These are phyloP conservation scores for Diploptera punctata DNA, from an alignment of 2,888 invertebrate species.

Conservation along the genomic window DNA sequence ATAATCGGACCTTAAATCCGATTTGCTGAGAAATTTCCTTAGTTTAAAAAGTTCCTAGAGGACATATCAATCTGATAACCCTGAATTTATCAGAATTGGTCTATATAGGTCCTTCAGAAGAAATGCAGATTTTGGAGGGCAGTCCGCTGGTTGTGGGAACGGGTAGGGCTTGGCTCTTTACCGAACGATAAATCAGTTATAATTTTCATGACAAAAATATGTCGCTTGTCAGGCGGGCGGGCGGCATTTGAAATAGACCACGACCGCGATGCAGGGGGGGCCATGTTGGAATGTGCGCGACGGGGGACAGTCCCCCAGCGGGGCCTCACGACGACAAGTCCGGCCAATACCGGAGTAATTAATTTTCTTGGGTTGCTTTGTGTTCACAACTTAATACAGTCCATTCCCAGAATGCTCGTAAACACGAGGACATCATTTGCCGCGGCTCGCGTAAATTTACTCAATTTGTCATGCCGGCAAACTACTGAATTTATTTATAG, in stretches of 20 bases:
- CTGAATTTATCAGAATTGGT: no score
- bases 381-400: constrained; percentile 11
- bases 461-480: not conserved
- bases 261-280: constrained; percentile 8
- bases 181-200: no score
- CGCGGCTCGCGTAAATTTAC: not conserved
- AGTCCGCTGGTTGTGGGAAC: no score
- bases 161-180: no score
- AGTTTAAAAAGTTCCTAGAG: no score
- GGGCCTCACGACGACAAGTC: constrained; percentile 15
- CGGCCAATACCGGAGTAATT: constrained; percentile 4
- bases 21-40: no score
- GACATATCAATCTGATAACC: no score
- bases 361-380: not conserved
- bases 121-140: no score
- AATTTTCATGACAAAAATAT: no score
- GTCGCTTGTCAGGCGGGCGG: no score
- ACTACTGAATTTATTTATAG: not conserved
- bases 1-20: no score
- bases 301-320: constrained; percentile 18
- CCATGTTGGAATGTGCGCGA: constrained; percentile 20
- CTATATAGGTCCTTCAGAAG: no score
- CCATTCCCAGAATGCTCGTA: not conserved
- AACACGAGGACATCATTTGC: not conserved
- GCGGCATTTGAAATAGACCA: constrained; percentile 6